Base-by-base conservation (phyloP, 2,113 vertebrate species). In the Corythornis vintsioides region DNA sequence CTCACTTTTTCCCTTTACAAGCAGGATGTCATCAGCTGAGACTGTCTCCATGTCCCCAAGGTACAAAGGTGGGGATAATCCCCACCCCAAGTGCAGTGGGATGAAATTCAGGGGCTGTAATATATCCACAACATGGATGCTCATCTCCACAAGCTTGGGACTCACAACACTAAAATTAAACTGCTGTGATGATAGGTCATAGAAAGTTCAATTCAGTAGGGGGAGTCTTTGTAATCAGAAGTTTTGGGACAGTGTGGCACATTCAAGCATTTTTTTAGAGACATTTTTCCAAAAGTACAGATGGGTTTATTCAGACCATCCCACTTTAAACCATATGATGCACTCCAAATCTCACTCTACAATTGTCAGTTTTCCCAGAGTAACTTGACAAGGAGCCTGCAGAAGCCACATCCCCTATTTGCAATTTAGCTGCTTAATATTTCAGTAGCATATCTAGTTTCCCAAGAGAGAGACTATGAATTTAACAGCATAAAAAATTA, bases 131-230 rank as follows among this genome's bases (percentile, higher is more conserved):
- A 22, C 4, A 12, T 3, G 10, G 22, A 55, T 2, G 2, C 6
- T 53, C n/a, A 13, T 31, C 12, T 83, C 22, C n/a, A 26, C 1
- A 1, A 40, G 4, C 10, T 1, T 59, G 9, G 10, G 15, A 48
- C 52, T 87, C 61, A 28, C 5, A 65, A 25, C 5, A 25, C 15
- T 29, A 42, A 21, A 72, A 79, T 13, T 22, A 76, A 79, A 55
- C 25, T 31, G 13, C 16, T 38, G 7, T 0, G 0, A 29, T 26
- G 73, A 14, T 11, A 50, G 7, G 10, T 22, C 13, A 8, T 4
- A 83, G 29, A 69, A 86, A 63, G 15, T 5, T 7, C 61, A 16
- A 24, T 73, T 29, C 65, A 18, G 3, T 22, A 9, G 13, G 14
- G 13, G 11, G 3, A 28, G 13, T 16, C 29, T 59, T 35, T 47